Conservation (phyloP, 2,888 invertebrate species). For the Heteropelma amictum region DNA sequence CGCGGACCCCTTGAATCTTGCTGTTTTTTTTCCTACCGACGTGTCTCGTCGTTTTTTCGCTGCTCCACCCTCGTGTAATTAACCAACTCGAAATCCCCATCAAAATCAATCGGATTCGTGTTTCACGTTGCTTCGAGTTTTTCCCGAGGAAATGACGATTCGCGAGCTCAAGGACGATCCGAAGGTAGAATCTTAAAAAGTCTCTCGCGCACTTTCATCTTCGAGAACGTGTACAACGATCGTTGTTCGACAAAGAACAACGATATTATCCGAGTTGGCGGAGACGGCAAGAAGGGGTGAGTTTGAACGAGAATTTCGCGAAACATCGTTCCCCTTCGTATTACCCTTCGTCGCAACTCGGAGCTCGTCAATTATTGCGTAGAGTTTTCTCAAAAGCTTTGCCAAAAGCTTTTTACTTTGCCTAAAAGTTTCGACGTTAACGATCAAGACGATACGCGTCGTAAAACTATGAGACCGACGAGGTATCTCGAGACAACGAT, state of each 20-base stretch:
- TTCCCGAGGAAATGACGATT: not conserved
- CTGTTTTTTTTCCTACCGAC: not conserved
- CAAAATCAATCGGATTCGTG: not conserved
- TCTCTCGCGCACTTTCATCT: too few species aligned
- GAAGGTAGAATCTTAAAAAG: too few species aligned
- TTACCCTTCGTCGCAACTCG: not conserved
- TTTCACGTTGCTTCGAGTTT: not conserved
- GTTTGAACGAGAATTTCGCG: not conserved
- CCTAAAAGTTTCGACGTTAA: conserved; percentile 8
- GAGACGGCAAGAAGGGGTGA: not conserved
- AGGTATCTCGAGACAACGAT: conserved; percentile 14
- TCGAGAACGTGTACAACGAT: too few species aligned
- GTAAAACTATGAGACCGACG: conserved; percentile 24
- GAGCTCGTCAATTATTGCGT: conserved; percentile 15
- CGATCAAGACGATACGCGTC: conserved; percentile 26
- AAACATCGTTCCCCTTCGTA: conserved; percentile 22
- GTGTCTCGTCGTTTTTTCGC: not conserved
- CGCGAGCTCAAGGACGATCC: too few species aligned
- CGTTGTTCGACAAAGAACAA: too few species aligned
- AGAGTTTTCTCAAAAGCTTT: not conserved
- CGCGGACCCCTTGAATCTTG: not conserved
- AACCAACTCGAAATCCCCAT: not conserved
- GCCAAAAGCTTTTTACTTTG: conserved; percentile 29
- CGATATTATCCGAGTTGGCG: too few species aligned
- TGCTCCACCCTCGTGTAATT: not conserved